Base-by-base conservation (phyloP, 2,888 invertebrate species). In the Alcis repandata region DNA sequence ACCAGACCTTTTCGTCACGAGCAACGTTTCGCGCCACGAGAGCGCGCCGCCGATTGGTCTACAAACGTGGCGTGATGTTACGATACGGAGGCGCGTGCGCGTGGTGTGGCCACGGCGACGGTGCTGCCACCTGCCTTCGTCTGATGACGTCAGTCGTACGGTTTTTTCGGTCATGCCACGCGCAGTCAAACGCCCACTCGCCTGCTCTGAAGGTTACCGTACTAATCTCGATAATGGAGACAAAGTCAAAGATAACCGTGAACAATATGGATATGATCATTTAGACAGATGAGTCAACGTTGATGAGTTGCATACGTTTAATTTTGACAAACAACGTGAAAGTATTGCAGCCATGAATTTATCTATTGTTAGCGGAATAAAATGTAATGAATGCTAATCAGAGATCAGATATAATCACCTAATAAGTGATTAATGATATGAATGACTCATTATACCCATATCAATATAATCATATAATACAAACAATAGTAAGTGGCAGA, bases 21-120 rank as follows among this genome's bases (percentile, higher is more conserved):
- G 49, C 57, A 59, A 63, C 74, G 79, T 80, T 84, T 84, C 82
- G 83, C 85, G 85, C 84, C 83, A 85, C 79, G 74, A 76, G 67
- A 80, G 75, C 68, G 76, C 57, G 79, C 46, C 74, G 70, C 79
- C 84, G 86, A 92, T 92, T 92, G 92, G 92, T 78, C 74, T 79
- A 70, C 67, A 67, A 66, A 69, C 70, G 81, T 92, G 91, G 92
- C 91, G 92, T 91, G 92, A 92, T 86, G 80, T 70, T 73, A 70
- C 80, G 71, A 68, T 76, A 74, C 67, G 76, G 73, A 77, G 78
- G 76, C 80, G 74, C 73, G 79, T 72, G 77, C 73, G 74, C 74
- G 56, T 66, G 52, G 69, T 57, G 70, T 69, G 66, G 66, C 64
- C 71, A 70, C 70, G 11, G 67, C 79, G 82, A 74, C 69, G 68